Base-by-base conservation (phyloP, 1,140 invertebrate genomes). In the Drosophila novamexicana region DNA sequence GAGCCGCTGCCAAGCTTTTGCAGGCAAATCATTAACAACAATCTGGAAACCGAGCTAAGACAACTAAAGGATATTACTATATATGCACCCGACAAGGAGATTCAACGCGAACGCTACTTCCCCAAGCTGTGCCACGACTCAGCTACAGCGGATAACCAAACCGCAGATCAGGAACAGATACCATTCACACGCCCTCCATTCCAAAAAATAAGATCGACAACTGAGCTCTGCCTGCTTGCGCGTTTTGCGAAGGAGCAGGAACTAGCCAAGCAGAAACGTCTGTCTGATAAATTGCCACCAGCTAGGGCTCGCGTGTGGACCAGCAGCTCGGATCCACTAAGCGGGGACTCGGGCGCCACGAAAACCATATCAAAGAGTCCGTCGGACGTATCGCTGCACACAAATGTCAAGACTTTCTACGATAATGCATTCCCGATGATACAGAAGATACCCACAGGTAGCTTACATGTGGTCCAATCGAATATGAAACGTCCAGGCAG, bases 401-500 rank as follows among this genome's bases (percentile, higher is more conserved):
- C 72, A 0, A 63, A 78, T 3, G 14, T 78, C 0, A 45, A 44
- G 32, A 49, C 65, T 1, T 12, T 52, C 18, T 88, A 64, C 16
- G 63, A 54, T 0, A 14, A 52, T 1, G 84, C 67, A 18, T 8
- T n/a, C 0, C 7, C 1, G 6, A 72, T 84, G 80, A 34, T 47
- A n/a, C 18, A 52, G 1, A 75, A 72, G 65, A 62, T 61, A 16
- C 6, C 16, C 7, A 44, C 34, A 4, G 66, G 70, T 1, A 67
- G 50, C 37, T 34, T 89, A 9, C 47, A 62, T 16, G 84, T 89
- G 40, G 84, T 88, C 3, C 84, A 88, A 36, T 90, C 85, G 7
- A 78, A 89, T 52, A 68, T 88, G 18, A 63, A 77, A 3, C 84
- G 84, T 3, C 84, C 74, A 8, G 53, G 14, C 0, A 89, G 80